Base-by-base conservation (phyloP, 2,888 invertebrate genomes). In the Rapana venosa region DNA sequence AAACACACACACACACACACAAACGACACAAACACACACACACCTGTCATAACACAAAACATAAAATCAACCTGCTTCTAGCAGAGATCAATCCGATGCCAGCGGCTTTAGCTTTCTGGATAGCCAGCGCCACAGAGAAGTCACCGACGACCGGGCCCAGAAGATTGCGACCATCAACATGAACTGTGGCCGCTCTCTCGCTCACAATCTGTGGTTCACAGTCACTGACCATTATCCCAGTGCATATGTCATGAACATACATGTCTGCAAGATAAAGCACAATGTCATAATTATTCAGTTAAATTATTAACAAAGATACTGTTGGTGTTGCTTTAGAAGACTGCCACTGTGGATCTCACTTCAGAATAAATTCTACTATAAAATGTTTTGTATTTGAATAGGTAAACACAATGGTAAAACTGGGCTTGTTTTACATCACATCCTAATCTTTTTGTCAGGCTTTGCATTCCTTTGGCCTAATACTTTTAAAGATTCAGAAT, bases 31-130 rank as follows among this genome's bases (percentile, higher is more conserved):
- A n/a, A n/a, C n/a, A n/a, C 61, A 4, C 61, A 61, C 61, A 61
- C 1, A 20, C 61, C 61, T n/a, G n/a, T n/a, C 47, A 47, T 47
- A 47, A 47, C 47, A 47, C 47, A 61, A 61, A 1, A 61, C 17
- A 74, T 0, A 74, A 47, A 26, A 26, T 26, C 47, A 11, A 85
- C 84, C 58, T 95, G 97, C 98, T 97, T 96, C 97, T 97, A 0
- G 98, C 98, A 32, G 97, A 97, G 0, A 98, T 98, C 97, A 98
- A 97, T 89, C 98, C 98, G 11, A 98, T 97, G 1, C 98, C 98
- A 20, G 97, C 97, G 35, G 97, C 96, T 93, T 97, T 97, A 0
- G 98, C 98, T 94, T 98, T 98, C 92, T 97, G 96, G 11, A 98
- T 98, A 17, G 98, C 98, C 91, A 98, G 94, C 30, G 95, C 92